Conservation (phyloP, 23 tunicate species). For the Aplidium turbinatum region DNA sequence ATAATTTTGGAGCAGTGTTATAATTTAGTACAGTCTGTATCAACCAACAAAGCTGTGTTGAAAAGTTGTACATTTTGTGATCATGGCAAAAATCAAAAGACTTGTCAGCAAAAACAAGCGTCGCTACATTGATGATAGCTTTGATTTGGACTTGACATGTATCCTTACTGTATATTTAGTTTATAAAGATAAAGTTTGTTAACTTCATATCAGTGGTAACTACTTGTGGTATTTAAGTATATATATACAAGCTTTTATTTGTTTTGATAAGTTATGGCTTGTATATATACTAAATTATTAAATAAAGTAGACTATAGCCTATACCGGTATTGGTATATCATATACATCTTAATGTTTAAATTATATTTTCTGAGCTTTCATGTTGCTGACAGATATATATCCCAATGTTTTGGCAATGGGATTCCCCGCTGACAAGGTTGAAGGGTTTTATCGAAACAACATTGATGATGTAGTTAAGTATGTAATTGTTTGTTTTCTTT, state of each 20-base stretch:
- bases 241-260: too few relatives aligned
- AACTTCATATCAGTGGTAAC: not conserved
- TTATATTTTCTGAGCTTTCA: too few relatives aligned
- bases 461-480: conserved; percentile 90
- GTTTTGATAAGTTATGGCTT: too few relatives aligned
- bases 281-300: too few relatives aligned
- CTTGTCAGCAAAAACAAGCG: conserved; percentile 90
- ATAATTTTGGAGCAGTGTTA: too few relatives aligned
- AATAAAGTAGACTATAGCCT: too few relatives aligned
- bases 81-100: conserved; percentile 76
- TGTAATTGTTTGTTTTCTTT: conserved; percentile 6
- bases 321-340: too few relatives aligned
- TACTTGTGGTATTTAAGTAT: too few relatives aligned
- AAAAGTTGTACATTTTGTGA: too few relatives aligned
- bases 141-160: conserved; percentile 89
- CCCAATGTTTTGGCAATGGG: conserved; percentile 97
- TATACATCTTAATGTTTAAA: too few relatives aligned
- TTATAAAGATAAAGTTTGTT: conserved; percentile 10
- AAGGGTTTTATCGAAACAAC: conserved; percentile 91
- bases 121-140: conserved; percentile 81
- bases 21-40: too few relatives aligned
- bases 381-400: conserved; percentile 79
- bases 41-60: too few relatives aligned
- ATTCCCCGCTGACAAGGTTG: conserved; percentile 95
- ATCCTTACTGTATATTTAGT: conserved; percentile 16